These are phyloP conservation scores for Toxotes jaculatrix DNA, from an alignment of 2,113 vertebrate species.

Conservation along the genomic window DNA sequence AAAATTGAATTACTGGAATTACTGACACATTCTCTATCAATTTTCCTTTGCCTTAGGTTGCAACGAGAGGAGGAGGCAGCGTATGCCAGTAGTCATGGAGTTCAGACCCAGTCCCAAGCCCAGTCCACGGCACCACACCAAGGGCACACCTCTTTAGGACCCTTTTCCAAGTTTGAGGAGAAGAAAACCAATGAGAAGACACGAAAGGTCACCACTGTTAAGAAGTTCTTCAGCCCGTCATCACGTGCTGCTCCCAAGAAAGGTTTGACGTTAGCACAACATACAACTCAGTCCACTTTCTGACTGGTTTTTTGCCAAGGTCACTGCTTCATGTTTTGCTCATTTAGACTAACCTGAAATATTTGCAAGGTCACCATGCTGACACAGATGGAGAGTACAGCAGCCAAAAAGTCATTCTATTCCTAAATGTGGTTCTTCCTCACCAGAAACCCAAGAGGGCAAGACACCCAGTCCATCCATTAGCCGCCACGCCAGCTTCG, in stretches of 20 bases:
- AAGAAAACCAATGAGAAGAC: conserved; percentile 99
- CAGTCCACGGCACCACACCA: conserved; percentile 86
- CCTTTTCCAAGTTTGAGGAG: conserved; percentile 98
- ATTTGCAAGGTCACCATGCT: no score
- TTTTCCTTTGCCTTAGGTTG: conserved; percentile 81
- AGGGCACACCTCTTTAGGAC: conserved; percentile 84
- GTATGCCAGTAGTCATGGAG: conserved; percentile 92
- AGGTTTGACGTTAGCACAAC: conserved; percentile 82
- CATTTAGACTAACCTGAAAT: no score
- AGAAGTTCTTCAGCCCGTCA: conserved; percentile 98
- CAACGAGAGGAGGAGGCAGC: conserved; percentile 97
- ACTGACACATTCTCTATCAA: background rate
- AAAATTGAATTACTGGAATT: background rate
- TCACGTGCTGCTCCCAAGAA: conserved; percentile 92
- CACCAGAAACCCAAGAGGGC: conserved; percentile 90
- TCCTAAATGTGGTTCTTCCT: background rate
- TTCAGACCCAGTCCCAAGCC: conserved; percentile 66
- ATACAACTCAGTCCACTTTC: background rate
- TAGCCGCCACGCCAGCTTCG: conserved; percentile 91
- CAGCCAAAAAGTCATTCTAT: background rate
- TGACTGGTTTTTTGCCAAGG: background rate
- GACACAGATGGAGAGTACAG: background rate
- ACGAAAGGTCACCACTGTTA: conserved; percentile 96
- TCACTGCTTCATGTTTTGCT: background rate
- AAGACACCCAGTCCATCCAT: conserved; percentile 93